Evolutionary conservation across 2,888 invertebrate species (phyloP), one percentile per base, ranked within the genome.

Genomic region (Automeris io): DNA sequence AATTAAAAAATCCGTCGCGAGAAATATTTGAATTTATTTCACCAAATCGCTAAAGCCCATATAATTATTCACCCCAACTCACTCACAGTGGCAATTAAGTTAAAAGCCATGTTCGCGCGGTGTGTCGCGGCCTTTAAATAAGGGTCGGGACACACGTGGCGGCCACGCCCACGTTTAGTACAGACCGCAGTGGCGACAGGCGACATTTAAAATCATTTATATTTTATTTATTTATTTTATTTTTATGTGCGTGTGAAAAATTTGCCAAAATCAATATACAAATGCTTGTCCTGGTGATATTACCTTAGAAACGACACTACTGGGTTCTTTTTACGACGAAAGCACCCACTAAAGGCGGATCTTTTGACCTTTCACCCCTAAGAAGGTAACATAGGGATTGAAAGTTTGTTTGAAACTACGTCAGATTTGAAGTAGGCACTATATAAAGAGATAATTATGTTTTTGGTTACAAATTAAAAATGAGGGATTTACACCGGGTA

Each of bases 111-210:
- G 71, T 65, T 64, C 50, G 62, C 56, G 55, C 60, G 50, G 71
- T 79, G 72, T 78, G 75, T 64, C 62, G 47, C 73, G 63, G 70
- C 80, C 81, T 76, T 82, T 74, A 72, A 57, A 49, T 80, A 75
- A 82, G 75, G 80, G 75, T 64, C 59, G 64, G 39, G 40, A 42
- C 66, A 78, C 81, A 79, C 79, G 79, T 75, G 79, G 48, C 68
- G 64, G 58, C 73, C 69, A 71, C 78, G 78, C 82, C 80, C 64
- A 72, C 74, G 60, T 61, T 71, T 70, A 62, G 61, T 55, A 51
- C 42, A 51, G 47, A 71, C 78, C 72, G 63, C 72, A 61, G 31
- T 37, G 46, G 39, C 41, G 40, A 43, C 45, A 43, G 44, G 37
- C 38, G 23, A 22, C 31, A 18, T 35, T 19, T 33, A 23, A 18